phyloP scores from a whole-genome alignment of 2,888 invertebrate genomes.

The Sphinx pinastri region DNA sequence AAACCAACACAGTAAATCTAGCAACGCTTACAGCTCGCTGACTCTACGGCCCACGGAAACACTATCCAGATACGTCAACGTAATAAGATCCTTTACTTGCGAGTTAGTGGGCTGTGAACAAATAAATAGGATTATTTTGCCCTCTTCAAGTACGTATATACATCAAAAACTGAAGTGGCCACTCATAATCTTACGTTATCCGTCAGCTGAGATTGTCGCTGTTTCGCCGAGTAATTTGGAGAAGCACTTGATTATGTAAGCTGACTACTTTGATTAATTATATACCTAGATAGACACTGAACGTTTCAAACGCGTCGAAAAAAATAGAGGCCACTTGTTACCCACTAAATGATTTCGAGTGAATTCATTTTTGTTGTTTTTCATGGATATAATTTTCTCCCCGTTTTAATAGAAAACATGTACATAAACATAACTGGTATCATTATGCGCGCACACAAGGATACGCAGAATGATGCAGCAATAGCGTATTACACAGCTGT shows the following conservation, averaged over 20 bases:
- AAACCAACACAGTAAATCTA: too few relatives aligned
- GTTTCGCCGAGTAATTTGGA: neutral
- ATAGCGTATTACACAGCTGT: too few relatives aligned
- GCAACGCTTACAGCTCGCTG: neutral
- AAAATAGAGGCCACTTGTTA: too few relatives aligned
- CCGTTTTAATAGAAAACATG: too few relatives aligned
- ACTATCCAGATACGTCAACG: constrained; percentile 21
- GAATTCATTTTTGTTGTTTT: too few relatives aligned
- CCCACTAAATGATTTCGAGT: too few relatives aligned
- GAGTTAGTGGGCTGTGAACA: constrained; percentile 27
- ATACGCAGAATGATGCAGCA: too few relatives aligned
- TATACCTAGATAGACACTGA: too few relatives aligned
- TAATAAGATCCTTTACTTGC: constrained; percentile 31
- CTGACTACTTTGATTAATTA: neutral
- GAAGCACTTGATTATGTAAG: neutral
- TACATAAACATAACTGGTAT: too few relatives aligned
- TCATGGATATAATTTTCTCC: too few relatives aligned
- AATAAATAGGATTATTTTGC: constrained; percentile 32
- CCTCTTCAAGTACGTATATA: constrained; percentile 24
- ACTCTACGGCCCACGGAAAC: constrained; percentile 6
- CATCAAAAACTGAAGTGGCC: constrained; percentile 4
- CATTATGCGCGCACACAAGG: too few relatives aligned
- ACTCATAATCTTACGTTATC: neutral
- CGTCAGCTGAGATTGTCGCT: neutral
- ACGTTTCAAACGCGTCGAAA: too few relatives aligned